phyloP scores from a whole-genome alignment of 2,888 invertebrate species.

The Lochmaea crataegi region DNA sequence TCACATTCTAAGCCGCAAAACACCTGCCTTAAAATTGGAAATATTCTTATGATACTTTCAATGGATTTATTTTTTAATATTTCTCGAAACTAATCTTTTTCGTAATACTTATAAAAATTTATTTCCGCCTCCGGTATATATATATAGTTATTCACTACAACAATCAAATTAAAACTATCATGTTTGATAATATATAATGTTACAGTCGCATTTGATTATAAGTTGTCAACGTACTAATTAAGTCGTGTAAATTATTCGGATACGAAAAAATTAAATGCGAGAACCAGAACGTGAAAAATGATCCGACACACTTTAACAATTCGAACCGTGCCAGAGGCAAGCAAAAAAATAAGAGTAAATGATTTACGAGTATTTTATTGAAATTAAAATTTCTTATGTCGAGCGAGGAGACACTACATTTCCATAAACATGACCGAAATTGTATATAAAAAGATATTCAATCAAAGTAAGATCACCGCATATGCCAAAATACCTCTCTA shows the following conservation, averaged over 20 bases:
- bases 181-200: not conserved
- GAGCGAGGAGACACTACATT: not conserved
- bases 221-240: conserved; percentile 19
- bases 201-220: not conserved
- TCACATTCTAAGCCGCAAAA: not conserved
- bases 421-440: too few relatives aligned
- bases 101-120: not conserved
- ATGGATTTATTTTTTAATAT: too few relatives aligned
- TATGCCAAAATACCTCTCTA: too few relatives aligned
- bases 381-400: conserved; percentile 1
- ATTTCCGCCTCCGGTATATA: not conserved
- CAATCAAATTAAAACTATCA: not conserved
- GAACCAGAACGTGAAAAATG: conserved; percentile 24
- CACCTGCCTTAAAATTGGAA: not conserved
- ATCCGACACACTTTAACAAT: conserved; percentile 25
- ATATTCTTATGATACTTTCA: not conserved
- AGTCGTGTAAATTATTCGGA: conserved; percentile 21
- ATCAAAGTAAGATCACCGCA: too few relatives aligned
- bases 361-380: conserved; percentile 5
- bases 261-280: conserved; percentile 8
- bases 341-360: conserved; percentile 10
- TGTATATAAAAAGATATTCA: too few relatives aligned
- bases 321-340: conserved; percentile 4
- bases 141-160: not conserved
- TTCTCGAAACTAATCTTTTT: not conserved